Percentiles rank a stretch among this genome's conserved stretches.
Evolutionary conservation across 2,113 vertebrate species (phyloP).

Genomic region (Saccopteryx leptura): DNA sequence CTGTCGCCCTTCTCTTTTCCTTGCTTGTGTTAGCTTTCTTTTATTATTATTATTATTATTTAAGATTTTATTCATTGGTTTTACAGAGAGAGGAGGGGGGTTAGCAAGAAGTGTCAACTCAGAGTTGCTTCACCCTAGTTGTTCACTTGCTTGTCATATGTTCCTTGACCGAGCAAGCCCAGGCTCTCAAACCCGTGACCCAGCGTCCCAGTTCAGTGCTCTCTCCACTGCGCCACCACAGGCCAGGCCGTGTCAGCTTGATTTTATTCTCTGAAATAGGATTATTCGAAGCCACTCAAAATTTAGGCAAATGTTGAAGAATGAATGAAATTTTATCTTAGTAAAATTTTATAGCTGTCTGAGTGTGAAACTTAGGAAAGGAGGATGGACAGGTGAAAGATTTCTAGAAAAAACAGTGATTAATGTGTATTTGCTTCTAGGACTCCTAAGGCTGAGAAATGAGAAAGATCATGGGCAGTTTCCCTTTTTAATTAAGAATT

Average conservation of each 20-base stretch:
- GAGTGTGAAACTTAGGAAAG: constrained; percentile 18
- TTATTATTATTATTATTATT: constrained; percentile 1
- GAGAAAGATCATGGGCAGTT: background rate
- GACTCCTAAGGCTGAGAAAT: background rate
- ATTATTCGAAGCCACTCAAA: constrained; percentile 8
- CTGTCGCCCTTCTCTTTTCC: background rate
- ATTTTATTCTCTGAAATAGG: constrained; percentile 18
- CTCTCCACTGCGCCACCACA: no score
- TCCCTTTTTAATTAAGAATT: constrained; percentile 28
- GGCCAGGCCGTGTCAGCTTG: background rate
- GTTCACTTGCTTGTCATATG: no score
- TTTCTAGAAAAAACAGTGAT: background rate
- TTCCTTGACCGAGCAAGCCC: no score
- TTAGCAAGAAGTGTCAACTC: no score
- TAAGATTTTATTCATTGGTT: no score
- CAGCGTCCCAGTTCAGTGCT: no score
- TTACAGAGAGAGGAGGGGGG: no score
- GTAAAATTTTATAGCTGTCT: constrained; percentile 3
- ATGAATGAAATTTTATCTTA: background rate
- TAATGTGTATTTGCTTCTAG: background rate
- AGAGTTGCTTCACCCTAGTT: no score
- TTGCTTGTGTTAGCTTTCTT: background rate
- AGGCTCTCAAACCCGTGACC: no score
- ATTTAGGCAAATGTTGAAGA: constrained; percentile 36
- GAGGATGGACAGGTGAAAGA: background rate